phyloP scores from a whole-genome alignment of 2,888 invertebrate genomes.

The Philonicus albiceps region DNA sequence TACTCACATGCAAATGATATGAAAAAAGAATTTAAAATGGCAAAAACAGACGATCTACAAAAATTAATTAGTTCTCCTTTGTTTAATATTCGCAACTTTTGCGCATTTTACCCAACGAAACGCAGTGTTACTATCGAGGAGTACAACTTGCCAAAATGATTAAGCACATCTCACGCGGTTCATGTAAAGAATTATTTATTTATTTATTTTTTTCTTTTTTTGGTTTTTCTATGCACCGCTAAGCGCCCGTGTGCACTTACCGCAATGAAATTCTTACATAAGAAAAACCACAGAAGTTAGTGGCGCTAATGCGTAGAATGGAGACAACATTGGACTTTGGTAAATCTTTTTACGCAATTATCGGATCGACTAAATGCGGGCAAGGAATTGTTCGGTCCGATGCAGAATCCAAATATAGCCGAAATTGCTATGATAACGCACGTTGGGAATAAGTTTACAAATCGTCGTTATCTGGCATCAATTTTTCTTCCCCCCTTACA shows the following conservation, averaged over 20 bases:
- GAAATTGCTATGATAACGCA: neutral
- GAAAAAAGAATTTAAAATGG: neutral
- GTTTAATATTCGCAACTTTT: neutral
- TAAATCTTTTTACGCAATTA: slow-evolving; percentile 36
- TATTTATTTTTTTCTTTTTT: too few species aligned
- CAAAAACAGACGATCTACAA: neutral
- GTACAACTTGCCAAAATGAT: neutral
- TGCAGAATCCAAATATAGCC: neutral
- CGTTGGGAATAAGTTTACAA: neutral
- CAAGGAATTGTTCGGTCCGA: neutral
- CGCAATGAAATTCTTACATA: neutral
- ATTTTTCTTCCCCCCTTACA: neutral
- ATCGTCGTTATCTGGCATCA: neutral
- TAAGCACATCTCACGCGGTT: neutral
- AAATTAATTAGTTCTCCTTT: neutral
- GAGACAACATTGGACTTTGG: slow-evolving; percentile 18
- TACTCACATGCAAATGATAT: neutral
- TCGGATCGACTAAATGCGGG: neutral
- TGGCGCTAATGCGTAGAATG: slow-evolving; percentile 19
- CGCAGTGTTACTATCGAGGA: neutral
- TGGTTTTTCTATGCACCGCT: too few species aligned
- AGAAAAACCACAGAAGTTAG: neutral
- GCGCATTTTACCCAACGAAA: neutral
- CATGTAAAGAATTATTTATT: neutral
- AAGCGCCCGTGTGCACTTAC: neutral